Evolutionary conservation across 2,797 vertebrate genomes (phyloP).

Genomic region (Ctenosaura bakeri): DNA sequence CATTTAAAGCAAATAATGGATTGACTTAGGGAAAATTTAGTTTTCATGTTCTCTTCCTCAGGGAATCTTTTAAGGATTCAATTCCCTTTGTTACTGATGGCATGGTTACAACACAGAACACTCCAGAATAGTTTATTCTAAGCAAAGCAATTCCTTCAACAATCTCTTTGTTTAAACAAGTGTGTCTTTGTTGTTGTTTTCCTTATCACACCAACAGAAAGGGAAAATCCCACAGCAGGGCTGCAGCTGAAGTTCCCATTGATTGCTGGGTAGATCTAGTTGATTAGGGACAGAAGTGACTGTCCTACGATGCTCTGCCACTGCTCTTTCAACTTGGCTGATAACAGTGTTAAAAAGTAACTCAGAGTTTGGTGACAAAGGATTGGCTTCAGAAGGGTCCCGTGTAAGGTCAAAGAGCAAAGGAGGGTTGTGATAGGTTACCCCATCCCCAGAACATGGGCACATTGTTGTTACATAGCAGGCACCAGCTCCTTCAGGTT

Average conservation of each 20-base stretch:
- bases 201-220: conserved; percentile 85
- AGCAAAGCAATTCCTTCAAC: not conserved
- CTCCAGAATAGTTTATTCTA: not conserved
- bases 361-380: conserved; percentile 77
- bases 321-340: conserved; percentile 70
- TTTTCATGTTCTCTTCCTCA: no score
- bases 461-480: conserved; percentile 77
- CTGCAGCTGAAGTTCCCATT: conserved; percentile 89
- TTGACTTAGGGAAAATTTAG: no score
- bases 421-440: conserved; percentile 82
- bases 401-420: conserved; percentile 84
- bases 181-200: conserved; percentile 20
- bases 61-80: no score
- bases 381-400: conserved; percentile 82
- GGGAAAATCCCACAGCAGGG: conserved; percentile 90
- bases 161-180: not conserved
- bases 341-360: conserved; percentile 75
- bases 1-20: no score
- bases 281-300: conserved; percentile 78
- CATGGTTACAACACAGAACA: not conserved
- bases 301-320: conserved; percentile 75
- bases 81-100: no score
- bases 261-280: conserved; percentile 80
- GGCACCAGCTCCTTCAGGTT: conserved; percentile 75
- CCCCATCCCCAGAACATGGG: conserved; percentile 70